Evolutionary conservation across 2,113 vertebrate genomes (phyloP).

Genomic region (Rhinolophus ferrumequinum): DNA sequence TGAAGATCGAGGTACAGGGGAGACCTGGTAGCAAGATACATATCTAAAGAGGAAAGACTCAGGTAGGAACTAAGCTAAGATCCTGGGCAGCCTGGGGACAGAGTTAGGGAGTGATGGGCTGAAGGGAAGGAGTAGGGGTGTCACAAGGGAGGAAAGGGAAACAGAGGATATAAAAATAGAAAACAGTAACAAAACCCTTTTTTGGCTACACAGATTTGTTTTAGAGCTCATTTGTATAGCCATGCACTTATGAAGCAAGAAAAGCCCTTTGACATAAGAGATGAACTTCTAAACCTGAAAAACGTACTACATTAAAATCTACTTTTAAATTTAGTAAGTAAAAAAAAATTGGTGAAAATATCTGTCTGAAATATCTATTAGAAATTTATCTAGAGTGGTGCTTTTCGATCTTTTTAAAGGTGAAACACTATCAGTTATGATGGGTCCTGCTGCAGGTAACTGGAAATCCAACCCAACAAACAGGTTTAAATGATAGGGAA

Average conservation of each 20-base stretch:
- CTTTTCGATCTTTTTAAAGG: neutral
- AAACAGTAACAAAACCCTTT: neutral
- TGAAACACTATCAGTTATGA: neutral
- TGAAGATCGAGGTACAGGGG: neutral
- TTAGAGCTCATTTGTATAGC: neutral
- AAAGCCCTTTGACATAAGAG: neutral
- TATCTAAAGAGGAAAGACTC: neutral
- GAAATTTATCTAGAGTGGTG: neutral
- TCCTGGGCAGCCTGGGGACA: neutral
- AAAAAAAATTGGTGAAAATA: neutral
- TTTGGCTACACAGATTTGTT: neutral
- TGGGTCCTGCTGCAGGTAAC: neutral
- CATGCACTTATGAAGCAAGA: neutral
- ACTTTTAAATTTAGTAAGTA: neutral
- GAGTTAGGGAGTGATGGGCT: neutral
- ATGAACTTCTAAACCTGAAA: neutral
- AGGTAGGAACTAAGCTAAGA: neutral
- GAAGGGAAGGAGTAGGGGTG: neutral
- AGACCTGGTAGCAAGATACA: neutral
- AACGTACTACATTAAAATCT: neutral
- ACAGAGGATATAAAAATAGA: neutral
- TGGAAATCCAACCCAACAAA: neutral
- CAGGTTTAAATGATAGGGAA: neutral
- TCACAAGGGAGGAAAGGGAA: neutral
- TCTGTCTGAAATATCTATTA: neutral